Conservation (phyloP, 1,140 invertebrate genomes). For the Plodia interpunctella region DNA sequence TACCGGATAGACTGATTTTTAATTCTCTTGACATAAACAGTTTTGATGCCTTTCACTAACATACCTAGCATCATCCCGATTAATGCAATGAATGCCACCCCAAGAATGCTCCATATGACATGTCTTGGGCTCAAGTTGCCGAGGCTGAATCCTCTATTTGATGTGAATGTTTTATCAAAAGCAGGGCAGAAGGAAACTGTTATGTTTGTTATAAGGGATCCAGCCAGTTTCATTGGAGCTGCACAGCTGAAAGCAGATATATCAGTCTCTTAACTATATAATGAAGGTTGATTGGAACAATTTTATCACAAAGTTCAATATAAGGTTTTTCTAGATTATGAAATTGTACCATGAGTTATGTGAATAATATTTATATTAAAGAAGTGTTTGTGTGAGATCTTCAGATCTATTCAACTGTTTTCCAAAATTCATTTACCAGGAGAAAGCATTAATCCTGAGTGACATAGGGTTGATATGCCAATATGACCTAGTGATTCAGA, state of each 20-base stretch:
- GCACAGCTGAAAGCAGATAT: slow-evolving; percentile 58
- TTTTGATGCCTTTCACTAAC: slow-evolving; percentile 49
- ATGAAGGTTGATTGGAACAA: background rate
- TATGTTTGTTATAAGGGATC: slow-evolving; percentile 61
- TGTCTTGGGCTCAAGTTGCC: slow-evolving; percentile 58
- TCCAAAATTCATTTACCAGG: no score
- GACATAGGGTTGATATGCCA: no score
- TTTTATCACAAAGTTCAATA: no score
- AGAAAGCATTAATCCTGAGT: no score
- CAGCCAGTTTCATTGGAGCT: slow-evolving; percentile 60
- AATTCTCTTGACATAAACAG: slow-evolving; percentile 50
- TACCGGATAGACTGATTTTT: slow-evolving; percentile 55
- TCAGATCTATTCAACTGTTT: no score
- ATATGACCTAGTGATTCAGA: no score
- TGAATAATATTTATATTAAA: no score
- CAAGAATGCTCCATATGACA: slow-evolving; percentile 63
- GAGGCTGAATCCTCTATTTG: slow-evolving; percentile 44
- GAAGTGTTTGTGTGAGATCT: no score
- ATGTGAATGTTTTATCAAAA: slow-evolving; percentile 49
- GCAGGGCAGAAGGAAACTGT: slow-evolving; percentile 54
- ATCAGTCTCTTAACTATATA: background rate
- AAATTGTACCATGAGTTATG: no score
- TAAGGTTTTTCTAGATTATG: no score
- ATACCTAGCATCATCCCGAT: slow-evolving; percentile 60
- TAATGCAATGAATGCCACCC: slow-evolving; percentile 49